phyloP scores from a whole-genome alignment of 2,113 vertebrate genomes.

The Peucedramus taeniatus region DNA sequence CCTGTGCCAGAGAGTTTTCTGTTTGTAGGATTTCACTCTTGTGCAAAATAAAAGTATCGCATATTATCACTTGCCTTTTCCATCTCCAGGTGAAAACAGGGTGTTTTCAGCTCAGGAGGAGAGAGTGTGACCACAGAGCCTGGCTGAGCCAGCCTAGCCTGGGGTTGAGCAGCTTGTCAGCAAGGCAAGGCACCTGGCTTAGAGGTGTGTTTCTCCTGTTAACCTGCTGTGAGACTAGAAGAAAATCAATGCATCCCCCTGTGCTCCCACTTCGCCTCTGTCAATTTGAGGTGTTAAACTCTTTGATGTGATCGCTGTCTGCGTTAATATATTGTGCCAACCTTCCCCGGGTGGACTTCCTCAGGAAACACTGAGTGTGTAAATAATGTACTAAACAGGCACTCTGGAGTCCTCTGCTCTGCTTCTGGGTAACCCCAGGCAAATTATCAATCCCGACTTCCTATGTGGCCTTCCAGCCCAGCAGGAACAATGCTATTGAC shows the following conservation, averaged over 20 bases:
- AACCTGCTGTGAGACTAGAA: neutral
- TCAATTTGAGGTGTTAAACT: slow-evolving; percentile 33
- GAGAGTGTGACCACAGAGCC: neutral
- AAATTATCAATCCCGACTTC: neutral
- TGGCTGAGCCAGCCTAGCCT: neutral
- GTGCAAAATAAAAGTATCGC: neutral
- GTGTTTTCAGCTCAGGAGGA: neutral
- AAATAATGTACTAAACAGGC: neutral
- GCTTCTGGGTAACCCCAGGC: neutral
- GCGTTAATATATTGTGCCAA: neutral
- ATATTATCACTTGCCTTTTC: neutral
- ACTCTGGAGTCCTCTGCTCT: neutral
- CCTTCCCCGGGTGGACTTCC: neutral
- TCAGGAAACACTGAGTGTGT: neutral
- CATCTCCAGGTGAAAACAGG: neutral
- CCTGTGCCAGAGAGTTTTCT: neutral
- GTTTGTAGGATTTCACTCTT: neutral
- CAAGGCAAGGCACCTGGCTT: neutral
- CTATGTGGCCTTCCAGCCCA: neutral
- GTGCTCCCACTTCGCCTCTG: neutral
- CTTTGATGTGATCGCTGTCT: neutral
- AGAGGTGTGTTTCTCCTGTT: neutral
- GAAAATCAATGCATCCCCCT: neutral
- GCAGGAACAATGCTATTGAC: neutral
- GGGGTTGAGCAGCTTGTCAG: neutral